phyloP scores from a whole-genome alignment of 1,140 invertebrate species.

The Halotydeus destructor region DNA sequence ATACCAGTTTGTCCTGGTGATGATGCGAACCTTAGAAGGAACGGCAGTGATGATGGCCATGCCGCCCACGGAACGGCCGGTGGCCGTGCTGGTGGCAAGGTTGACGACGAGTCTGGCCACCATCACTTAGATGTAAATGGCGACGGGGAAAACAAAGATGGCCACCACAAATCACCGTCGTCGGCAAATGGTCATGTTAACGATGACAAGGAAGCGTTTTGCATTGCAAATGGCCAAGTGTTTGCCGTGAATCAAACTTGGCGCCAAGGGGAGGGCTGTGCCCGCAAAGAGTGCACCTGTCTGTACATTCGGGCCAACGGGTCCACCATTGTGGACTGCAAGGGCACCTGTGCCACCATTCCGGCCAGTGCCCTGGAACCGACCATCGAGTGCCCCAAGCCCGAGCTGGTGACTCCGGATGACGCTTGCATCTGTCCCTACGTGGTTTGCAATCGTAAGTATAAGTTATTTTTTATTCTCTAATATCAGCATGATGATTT shows the following conservation, averaged over 20 bases:
- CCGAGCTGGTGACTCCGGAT: slow-evolving; percentile 17
- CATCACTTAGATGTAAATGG: too few relatives aligned
- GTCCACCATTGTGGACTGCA: slow-evolving; percentile 14
- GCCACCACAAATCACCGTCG: too few relatives aligned
- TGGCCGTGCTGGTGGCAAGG: too few relatives aligned
- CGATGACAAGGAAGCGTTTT: slow-evolving; percentile 22
- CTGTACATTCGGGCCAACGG: slow-evolving; percentile 15
- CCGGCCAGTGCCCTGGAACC: slow-evolving; percentile 14
- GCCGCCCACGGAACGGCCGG: not conserved
- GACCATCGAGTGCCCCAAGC: slow-evolving; percentile 16
- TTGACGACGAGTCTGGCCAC: too few relatives aligned
- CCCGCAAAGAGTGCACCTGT: slow-evolving; percentile 16
- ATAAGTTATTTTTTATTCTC: slow-evolving; percentile 5
- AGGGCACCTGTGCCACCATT: slow-evolving; percentile 17
- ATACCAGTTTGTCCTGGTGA: slow-evolving; percentile 41
- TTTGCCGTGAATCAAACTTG: slow-evolving; percentile 17
- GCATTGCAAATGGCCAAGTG: slow-evolving; percentile 35
- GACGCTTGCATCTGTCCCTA: slow-evolving; percentile 19
- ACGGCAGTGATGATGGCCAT: not conserved
- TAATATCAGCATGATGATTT: too few relatives aligned
- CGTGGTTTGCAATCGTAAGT: slow-evolving; percentile 17
- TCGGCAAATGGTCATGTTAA: too few relatives aligned
- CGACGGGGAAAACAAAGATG: too few relatives aligned
- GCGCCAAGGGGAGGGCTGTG: slow-evolving; percentile 14
- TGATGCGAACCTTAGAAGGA: not conserved